phyloP scores from a whole-genome alignment of 1,140 invertebrate species.

The Adoxophyes honmai region DNA sequence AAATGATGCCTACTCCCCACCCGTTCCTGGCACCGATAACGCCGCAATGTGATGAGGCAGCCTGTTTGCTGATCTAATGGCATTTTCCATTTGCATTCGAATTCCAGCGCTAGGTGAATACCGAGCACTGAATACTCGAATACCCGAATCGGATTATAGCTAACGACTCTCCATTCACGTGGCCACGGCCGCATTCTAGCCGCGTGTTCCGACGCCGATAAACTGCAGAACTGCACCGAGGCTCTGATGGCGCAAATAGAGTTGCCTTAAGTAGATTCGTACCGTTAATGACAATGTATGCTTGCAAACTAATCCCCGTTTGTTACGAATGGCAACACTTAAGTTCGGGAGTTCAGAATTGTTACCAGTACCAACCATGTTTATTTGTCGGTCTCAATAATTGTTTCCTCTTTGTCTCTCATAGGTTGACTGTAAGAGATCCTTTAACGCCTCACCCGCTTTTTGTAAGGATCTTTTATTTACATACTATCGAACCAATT shows the following conservation, averaged over 20 bases:
- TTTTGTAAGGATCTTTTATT: too few species aligned
- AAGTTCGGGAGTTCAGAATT: too few species aligned
- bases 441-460: too few species aligned
- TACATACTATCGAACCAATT: too few species aligned
- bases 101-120: slow-evolving; percentile 46
- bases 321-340: too few species aligned
- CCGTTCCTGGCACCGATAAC: not conserved
- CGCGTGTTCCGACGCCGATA: slow-evolving; percentile 29
- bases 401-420: too few species aligned
- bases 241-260: not conserved
- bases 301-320: too few species aligned
- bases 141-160: slow-evolving; percentile 49
- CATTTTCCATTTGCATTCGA: slow-evolving; percentile 70
- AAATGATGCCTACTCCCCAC: too few species aligned
- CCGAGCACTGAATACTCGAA: slow-evolving; percentile 32
- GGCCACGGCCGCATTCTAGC: slow-evolving; percentile 30
- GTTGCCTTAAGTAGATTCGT: not conserved
- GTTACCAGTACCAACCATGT: too few species aligned
- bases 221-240: slow-evolving; percentile 17
- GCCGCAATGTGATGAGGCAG: slow-evolving; percentile 38
- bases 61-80: slow-evolving; percentile 66
- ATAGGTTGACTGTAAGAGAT: too few species aligned
- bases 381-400: too few species aligned
- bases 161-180: slow-evolving; percentile 58
- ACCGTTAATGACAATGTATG: too few species aligned